phyloP scores from a whole-genome alignment of 2,888 invertebrate genomes.

The Amphipoea oculea region DNA sequence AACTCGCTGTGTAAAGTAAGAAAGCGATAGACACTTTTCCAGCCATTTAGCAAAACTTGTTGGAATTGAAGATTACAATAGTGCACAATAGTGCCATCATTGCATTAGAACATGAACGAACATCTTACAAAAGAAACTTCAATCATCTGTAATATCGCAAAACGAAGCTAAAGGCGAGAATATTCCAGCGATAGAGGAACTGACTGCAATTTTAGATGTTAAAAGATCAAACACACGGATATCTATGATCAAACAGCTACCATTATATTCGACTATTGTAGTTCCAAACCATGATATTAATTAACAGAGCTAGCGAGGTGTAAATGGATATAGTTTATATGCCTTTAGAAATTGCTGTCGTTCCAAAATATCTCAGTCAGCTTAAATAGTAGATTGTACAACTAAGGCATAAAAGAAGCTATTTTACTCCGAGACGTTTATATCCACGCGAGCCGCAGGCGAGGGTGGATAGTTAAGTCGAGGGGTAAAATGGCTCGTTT shows the following conservation, averaged over 20 bases:
- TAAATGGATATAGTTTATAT: neutral
- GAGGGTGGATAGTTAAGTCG: too few species aligned
- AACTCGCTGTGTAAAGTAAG: neutral
- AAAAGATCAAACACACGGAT: neutral
- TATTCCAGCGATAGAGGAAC: neutral
- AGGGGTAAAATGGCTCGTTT: too few species aligned
- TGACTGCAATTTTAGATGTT: neutral
- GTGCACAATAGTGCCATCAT: conserved; percentile 11
- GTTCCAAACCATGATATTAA: neutral
- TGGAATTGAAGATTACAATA: conserved; percentile 26
- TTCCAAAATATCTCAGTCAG: conserved; percentile 1
- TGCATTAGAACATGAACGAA: conserved; percentile 13
- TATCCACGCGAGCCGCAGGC: too few species aligned
- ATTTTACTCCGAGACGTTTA: too few species aligned
- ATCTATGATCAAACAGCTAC: neutral
- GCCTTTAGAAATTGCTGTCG: neutral
- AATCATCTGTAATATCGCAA: conserved; percentile 15
- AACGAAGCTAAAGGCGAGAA: conserved; percentile 5
- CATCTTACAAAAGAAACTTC: conserved; percentile 32
- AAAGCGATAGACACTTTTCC: neutral
- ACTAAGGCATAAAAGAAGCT: too few species aligned
- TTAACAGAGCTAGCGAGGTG: neutral
- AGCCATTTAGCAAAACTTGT: conserved; percentile 29
- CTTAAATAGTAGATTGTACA: too few species aligned
- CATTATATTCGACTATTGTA: neutral